A percentile compares a stretch with the other conserved stretches of the same genome.
phyloP scores from a whole-genome alignment of 2,797 vertebrate genomes.

The Bufotes viridis region DNA sequence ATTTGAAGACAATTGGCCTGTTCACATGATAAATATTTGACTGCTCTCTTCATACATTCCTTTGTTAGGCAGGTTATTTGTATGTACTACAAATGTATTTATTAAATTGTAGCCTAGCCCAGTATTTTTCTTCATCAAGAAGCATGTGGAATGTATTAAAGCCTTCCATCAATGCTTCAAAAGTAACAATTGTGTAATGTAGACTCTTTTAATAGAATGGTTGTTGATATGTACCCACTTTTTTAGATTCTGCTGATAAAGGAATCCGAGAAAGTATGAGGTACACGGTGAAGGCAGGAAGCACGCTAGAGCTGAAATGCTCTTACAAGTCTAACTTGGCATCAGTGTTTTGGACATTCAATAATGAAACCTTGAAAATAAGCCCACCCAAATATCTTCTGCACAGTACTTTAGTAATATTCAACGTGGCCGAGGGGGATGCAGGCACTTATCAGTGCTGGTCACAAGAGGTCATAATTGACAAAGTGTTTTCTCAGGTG shows the following conservation, averaged over 20 bases:
- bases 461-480: constrained; percentile 82
- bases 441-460: constrained; percentile 91
- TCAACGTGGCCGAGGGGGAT: constrained; percentile 87
- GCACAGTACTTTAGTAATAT: constrained; percentile 86
- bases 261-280: constrained; percentile 75
- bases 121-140: background rate
- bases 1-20: background rate
- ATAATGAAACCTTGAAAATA: constrained; percentile 76
- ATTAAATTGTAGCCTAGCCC: background rate
- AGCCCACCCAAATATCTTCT: constrained; percentile 88
- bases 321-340: constrained; percentile 87
- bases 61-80: background rate
- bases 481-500: constrained; percentile 84
- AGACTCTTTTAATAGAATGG: constrained; percentile 17
- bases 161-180: background rate
- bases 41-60: background rate
- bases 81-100: background rate
- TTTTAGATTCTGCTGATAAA: constrained; percentile 83
- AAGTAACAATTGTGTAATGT: background rate
- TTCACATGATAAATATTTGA: background rate
- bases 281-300: constrained; percentile 84
- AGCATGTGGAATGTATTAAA: background rate
- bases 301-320: constrained; percentile 89
- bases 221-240: constrained; percentile 74
- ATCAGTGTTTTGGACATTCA: constrained; percentile 87